phyloP scores from a whole-genome alignment of 1,140 invertebrate genomes.

The Drosophila subobscura region DNA sequence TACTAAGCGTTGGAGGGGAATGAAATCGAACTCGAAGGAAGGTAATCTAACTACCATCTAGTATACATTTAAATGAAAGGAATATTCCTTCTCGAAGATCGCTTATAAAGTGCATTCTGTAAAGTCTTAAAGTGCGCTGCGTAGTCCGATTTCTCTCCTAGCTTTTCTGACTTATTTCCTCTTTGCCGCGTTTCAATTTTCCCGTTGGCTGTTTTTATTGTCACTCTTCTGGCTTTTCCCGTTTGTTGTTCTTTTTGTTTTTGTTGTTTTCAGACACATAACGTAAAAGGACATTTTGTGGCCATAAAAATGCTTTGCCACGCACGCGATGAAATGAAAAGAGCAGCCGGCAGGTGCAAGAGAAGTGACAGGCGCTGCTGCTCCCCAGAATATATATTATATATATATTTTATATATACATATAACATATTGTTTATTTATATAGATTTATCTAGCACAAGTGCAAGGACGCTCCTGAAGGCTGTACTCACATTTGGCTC shows the following conservation, averaged over 20 bases:
- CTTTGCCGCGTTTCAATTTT: slow-evolving; percentile 18
- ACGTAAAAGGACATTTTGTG: slow-evolving; percentile 76
- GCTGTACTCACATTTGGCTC: slow-evolving; percentile 30
- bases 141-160: not conserved
- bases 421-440: slow-evolving; percentile 13
- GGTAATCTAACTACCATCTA: too few species aligned
- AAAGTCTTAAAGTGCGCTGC: not conserved
- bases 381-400: slow-evolving; percentile 11
- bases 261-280: slow-evolving; percentile 44
- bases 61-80: too few species aligned
- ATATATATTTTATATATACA: slow-evolving; percentile 21
- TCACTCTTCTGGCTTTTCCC: slow-evolving; percentile 11
- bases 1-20: not conserved
- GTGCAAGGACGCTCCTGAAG: slow-evolving; percentile 43
- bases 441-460: slow-evolving; percentile 37
- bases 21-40: too few species aligned
- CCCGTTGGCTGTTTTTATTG: slow-evolving; percentile 18
- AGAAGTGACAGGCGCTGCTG: slow-evolving; percentile 29
- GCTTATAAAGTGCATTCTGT: too few species aligned
- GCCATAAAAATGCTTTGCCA: slow-evolving; percentile 70
- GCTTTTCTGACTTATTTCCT: not conserved
- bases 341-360: slow-evolving; percentile 64
- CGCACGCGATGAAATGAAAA: slow-evolving; percentile 69
- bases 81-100: too few species aligned
- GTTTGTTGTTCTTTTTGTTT: slow-evolving; percentile 19